Base-by-base conservation (phyloP, 1,140 invertebrate species). In the Psix sp. region DNA sequence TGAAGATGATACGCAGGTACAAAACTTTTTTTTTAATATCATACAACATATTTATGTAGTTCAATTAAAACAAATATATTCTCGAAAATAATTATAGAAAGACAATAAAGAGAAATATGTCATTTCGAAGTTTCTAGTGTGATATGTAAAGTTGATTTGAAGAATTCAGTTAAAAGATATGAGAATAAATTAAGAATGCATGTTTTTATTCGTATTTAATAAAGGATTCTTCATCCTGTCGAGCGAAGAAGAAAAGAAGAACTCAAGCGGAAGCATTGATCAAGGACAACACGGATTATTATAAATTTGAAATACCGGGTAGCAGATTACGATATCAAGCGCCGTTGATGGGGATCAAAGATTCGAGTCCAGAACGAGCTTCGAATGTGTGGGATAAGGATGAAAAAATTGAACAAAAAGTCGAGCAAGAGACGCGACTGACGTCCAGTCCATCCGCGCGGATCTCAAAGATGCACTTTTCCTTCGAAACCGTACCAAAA, bases 401-500 rank as follows among this genome's bases (percentile, higher is more conserved):
- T 3, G 51, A 78, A 5, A 26, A 31, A n/a, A 70, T 73, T 0
- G 74, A 76, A 6, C 71, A 76, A 4, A 68, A 67, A 20, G 13
- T 10, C 3, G 40, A 68, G 5, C 60, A 76, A 15, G 78, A 80
- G 31, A 84, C 79, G 56, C 26, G 81, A 3, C 81, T 80, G 80
- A 79, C 82, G 73, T 80, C 84, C 70, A 89, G 89, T 65, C 90
- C 90, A 20, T 90, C 90, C 2, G 85, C 88, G 9, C 88, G 89
- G 38, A 87, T 92, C 15, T 89, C 91, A 62, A 89, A 91, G 74
- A 88, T 93, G 80, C 89, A 91, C 46, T 95, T 94, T 80, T 91
- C 93, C 0, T 95, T 95, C 77, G 93, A 95, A 83, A 88, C 86
- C 11, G 84, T 93, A 56, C 94, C 93, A 3, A 86, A 82, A 40